These are phyloP conservation scores for Phaonia tiefii DNA, from an alignment of 2,888 invertebrate genomes.

Conservation along the genomic window DNA sequence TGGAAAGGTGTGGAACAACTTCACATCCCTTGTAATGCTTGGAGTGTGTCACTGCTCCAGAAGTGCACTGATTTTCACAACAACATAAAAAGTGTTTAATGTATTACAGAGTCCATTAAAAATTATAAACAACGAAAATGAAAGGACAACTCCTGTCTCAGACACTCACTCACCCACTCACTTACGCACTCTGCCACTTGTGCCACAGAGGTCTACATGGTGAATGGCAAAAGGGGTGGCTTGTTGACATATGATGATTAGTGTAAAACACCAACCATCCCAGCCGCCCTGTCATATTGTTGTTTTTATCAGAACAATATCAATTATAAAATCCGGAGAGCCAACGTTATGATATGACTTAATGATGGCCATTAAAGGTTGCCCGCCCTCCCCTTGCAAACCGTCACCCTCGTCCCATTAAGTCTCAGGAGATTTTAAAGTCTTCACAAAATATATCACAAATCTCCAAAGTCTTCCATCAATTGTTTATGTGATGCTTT, in stretches of 20 bases:
- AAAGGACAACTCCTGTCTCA: neutral
- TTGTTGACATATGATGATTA: slow-evolving; percentile 59
- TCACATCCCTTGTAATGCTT: neutral
- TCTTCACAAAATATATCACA: slow-evolving; percentile 5
- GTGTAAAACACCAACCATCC: slow-evolving; percentile 10
- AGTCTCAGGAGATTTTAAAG: slow-evolving; percentile 14
- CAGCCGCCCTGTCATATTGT: neutral
- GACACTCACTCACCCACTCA: slow-evolving; percentile 2
- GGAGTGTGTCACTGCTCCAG: neutral
- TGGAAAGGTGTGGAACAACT: no score
- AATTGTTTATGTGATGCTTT: slow-evolving; percentile 6
- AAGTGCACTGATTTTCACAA: slow-evolving; percentile 31
- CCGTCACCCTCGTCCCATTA: neutral
- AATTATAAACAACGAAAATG: slow-evolving; percentile 24
- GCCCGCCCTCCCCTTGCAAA: neutral
- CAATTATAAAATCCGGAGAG: slow-evolving; percentile 9
- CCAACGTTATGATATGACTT: slow-evolving; percentile 17
- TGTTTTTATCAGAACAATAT: slow-evolving; percentile 21
- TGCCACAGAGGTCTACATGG: neutral
- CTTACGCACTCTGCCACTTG: neutral
- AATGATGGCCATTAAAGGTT: slow-evolving; percentile 27
- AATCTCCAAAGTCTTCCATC: no score
- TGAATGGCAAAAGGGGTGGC: slow-evolving; percentile 40
- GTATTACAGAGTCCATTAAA: slow-evolving; percentile 24
- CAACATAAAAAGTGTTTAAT: slow-evolving; percentile 21